Base-by-base conservation (phyloP, 2,113 vertebrate genomes). In the Ramphastos sulfuratus region DNA sequence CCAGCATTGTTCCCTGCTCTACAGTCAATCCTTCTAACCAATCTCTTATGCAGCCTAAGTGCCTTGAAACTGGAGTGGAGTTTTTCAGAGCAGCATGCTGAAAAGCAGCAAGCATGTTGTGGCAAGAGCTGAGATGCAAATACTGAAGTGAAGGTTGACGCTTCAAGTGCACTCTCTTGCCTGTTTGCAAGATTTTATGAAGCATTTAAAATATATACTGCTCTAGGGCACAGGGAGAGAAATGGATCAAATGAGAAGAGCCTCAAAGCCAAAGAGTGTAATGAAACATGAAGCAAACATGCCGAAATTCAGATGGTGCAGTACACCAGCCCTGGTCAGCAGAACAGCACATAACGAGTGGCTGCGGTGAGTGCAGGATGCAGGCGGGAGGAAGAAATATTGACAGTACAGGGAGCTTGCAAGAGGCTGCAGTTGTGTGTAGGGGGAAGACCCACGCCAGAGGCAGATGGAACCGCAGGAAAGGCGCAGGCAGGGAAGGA, bases 251-350 rank as follows among this genome's bases (percentile, higher is more conserved):
- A 82, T 52, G 52, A 88, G 67, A 77, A 8, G 37, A 91, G 59
- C 39, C 15, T 92, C 65, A 25, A 7, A 79, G 70, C 64, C 56
- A 15, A 25, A 24, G 71, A 42, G n/a, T 14, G 25, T 72, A 84
- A 92, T 46, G 75, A 92, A 87, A 95, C 67, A 54, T 14, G 73
- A 90, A 89, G 85, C 83, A 84, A 94, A 85, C 72, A 37, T 19
- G 84, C 75, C 31, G 83, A 69, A 78, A 48, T 65, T 65, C 70
- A 73, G 91, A 85, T 92, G 90, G 85, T 89, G 91, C 54, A 44
- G 66, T 8, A 72, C 56, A 81, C 89, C 69, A 20, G 64, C n/a
- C 17, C 67, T 7, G 48, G 74, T 50, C 86, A 70, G 82, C 60
- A 19, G 80, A 56, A 95, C 46, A 63, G 30, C 82, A 24, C 48